Conservation (phyloP, 2,113 vertebrate species). For the human (Homo sapiens) region GRCh38 chr6:70303501-70304000, state of each 20-base stretch:
- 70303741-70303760: background rate
- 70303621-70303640: too few species aligned
- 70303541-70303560: background rate
- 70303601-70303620: background rate
- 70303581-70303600: background rate
- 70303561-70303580: background rate
- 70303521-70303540: background rate
- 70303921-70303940: background rate
- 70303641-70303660: background rate
- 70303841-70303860: background rate
- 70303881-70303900: background rate
- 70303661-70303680: background rate
- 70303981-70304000: background rate
- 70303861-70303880: background rate
- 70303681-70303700: background rate
- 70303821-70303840: background rate
- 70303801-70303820: background rate
- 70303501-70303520: background rate
- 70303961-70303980: background rate
- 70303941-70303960: background rate
- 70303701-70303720: background rate
- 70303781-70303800: background rate
- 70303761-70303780: background rate
- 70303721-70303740: background rate
- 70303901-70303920: background rate